Conservation (phyloP, 1,140 invertebrate species). For the Oreohelix idahoensis region DNA sequence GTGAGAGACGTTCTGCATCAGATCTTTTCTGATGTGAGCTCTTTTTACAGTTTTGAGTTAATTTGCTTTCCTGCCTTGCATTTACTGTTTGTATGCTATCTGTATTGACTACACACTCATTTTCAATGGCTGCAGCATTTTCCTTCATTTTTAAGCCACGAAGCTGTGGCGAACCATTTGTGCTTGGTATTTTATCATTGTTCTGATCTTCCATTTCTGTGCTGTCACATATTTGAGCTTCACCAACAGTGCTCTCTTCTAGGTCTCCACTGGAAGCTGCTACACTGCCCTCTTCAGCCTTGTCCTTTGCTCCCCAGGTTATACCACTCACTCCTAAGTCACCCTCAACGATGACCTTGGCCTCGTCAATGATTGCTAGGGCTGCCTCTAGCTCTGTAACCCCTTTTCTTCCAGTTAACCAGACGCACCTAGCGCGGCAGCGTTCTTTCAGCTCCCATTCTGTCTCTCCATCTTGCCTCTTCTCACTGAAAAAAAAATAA, state of each 20-base stretch:
- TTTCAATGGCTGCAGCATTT: neutral
- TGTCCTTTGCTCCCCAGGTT: conserved; percentile 48
- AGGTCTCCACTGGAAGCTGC: neutral
- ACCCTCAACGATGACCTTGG: conserved; percentile 75
- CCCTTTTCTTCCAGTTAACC: conserved; percentile 86
- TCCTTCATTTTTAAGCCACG: neutral
- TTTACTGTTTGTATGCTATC: neutral
- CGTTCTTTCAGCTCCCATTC: conserved; percentile 80
- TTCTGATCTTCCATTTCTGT: neutral
- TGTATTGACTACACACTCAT: neutral
- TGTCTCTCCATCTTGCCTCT: conserved; percentile 82
- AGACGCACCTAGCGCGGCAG: conserved; percentile 78
- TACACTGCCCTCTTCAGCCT: neutral
- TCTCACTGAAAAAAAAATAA: conserved; percentile 75
- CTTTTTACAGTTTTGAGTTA: neutral
- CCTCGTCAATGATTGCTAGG: conserved; percentile 84
- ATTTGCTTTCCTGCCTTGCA: neutral
- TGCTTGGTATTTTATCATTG: neutral
- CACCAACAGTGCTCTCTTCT: neutral
- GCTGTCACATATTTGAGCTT: neutral
- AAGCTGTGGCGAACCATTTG: neutral
- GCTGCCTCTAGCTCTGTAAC: conserved; percentile 89
- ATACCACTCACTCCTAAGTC: conserved; percentile 69
- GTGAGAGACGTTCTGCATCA: neutral
- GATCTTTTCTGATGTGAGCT: neutral